Percentiles rank a stretch among this genome's conserved stretches.
These are phyloP conservation scores for Drosophila rufa DNA, from an alignment of 1,140 invertebrate genomes.

Conservation along the genomic window DNA sequence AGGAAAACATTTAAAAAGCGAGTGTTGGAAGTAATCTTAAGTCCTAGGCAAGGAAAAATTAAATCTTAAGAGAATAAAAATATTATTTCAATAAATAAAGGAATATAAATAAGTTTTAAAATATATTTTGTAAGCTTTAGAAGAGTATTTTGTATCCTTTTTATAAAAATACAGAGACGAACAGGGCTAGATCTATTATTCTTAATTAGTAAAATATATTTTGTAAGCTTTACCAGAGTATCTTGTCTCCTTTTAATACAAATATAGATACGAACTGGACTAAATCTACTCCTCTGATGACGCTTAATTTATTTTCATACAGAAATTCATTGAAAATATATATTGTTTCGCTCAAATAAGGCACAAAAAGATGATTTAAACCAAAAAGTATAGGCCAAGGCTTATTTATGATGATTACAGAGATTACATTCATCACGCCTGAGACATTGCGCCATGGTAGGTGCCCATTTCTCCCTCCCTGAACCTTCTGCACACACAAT, in stretches of 20 bases:
- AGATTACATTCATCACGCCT: slow-evolving; percentile 35
- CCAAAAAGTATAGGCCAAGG: neutral
- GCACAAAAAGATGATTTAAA: neutral
- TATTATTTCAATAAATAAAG: too few species aligned
- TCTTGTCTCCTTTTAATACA: too few species aligned
- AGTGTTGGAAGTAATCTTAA: neutral
- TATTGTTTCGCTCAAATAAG: too few species aligned
- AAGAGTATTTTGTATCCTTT: too few species aligned
- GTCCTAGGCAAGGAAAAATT: neutral
- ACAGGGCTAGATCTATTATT: too few species aligned
- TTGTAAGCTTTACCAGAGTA: too few species aligned
- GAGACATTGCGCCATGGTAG: slow-evolving; percentile 3
- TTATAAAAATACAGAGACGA: neutral
- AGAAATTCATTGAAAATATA: neutral
- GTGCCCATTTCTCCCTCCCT: neutral
- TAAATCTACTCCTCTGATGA: neutral
- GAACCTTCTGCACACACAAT: slow-evolving; percentile 12
- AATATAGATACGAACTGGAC: neutral
- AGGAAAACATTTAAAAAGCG: neutral
- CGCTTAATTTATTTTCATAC: neutral
- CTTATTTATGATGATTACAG: slow-evolving; percentile 48
- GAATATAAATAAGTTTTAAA: too few species aligned
- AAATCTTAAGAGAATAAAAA: neutral
- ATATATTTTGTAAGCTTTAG: too few species aligned
- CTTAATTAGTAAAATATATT: too few species aligned